Evolutionary conservation across 2,113 vertebrate species (phyloP), one percentile per base, ranked within the genome.

Genomic region (Catharus minimus): DNA sequence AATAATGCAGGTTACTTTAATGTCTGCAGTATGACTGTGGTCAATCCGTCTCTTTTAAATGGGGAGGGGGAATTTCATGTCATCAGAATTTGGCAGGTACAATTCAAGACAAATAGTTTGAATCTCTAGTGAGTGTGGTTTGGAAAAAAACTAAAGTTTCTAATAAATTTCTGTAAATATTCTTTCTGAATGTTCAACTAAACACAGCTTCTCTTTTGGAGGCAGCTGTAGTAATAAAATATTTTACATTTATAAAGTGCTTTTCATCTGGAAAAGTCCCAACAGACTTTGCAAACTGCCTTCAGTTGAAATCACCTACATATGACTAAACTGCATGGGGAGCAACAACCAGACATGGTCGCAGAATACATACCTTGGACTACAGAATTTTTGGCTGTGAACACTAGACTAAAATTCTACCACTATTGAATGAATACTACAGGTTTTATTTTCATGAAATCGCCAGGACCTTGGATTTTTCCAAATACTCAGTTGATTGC

Each of bases 121-220:
- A 93, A 82, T 82, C 88, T 89, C 66, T 82, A 79, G 62, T 82
- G 82, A 84, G 53, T 86, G 78, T 86, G 88, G 79, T 80, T 85
- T 97, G 94, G 91, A 95, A 94, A 55, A 7, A 94, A 93, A 87
- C 94, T 91, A 80, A 74, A 88, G 56, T 58, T 91, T 90, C 86
- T 88, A 92, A 89, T 93, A 95, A 84, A 89, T 94, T 93, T 95
- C 82, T 89, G 73, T 89, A 93, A 58, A 94, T 86, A 88, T 84
- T 90, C 74, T 76, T 93, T 75, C 73, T 0, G 15, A 89, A 74
- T 62, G 33, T 68, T 87, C 92, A 88, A 41, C 65, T 94, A 95
- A 93, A 80, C 24, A 75, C 44, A 91, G 53, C 44, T 82, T 76
- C 58, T 86, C 49, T 75, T 73, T 91, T 79, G 52, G 53, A 92